A percentile compares a stretch with the other conserved stretches of the same genome.
Evolutionary conservation across 2,888 invertebrate genomes (phyloP).

Genomic region (Strigamia transsilvanica): DNA sequence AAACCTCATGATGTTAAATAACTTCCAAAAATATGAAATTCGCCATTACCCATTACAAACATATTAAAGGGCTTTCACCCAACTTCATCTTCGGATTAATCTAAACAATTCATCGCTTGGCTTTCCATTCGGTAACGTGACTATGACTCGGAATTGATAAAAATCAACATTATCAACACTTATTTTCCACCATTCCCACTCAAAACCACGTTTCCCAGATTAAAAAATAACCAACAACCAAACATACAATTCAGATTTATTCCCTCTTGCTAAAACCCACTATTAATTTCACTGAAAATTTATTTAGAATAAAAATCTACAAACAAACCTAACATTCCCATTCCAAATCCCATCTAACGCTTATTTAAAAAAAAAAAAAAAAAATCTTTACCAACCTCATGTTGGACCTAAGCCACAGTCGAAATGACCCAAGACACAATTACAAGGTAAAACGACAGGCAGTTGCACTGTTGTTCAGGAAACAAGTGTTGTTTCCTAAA

Average conservation of each 20-base stretch:
- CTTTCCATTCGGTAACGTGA: not conserved
- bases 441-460: slow-evolving; percentile 12
- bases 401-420: too few species aligned
- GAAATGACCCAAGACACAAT: not conserved
- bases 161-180: not conserved
- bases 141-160: not conserved
- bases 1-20: not conserved
- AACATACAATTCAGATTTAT: not conserved
- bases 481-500: slow-evolving; percentile 45
- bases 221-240: not conserved
- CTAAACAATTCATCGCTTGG: not conserved
- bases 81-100: not conserved
- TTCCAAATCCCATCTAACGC: too few species aligned
- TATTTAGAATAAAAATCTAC: too few species aligned
- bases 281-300: too few species aligned
- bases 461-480: slow-evolving; percentile 29
- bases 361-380: too few species aligned
- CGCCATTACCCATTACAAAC: not conserved
- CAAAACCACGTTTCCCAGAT: not conserved
- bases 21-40: not conserved
- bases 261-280: too few species aligned
- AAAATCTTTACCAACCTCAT: too few species aligned
- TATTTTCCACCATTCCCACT: not conserved
- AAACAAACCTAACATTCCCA: too few species aligned
- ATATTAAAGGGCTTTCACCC: not conserved